phyloP scores from a whole-genome alignment of 2,888 invertebrate species.

The Ectropis crepuscularia region DNA sequence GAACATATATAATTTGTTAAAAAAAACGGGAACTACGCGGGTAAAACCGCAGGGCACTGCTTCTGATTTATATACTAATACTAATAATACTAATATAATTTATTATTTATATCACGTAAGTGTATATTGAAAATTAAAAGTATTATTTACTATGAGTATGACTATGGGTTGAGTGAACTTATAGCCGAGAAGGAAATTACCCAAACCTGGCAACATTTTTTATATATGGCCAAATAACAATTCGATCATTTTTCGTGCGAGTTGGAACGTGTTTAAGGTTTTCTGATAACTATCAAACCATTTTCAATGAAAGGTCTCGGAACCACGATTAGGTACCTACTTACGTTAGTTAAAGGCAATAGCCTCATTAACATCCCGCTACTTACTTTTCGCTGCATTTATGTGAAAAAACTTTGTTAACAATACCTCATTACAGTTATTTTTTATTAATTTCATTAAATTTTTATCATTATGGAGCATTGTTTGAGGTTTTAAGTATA shows the following conservation, averaged over 20 bases:
- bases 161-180: too few relatives aligned
- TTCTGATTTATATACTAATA: too few relatives aligned
- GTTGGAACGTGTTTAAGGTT: slow-evolving; percentile 24
- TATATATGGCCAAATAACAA: slow-evolving; percentile 11
- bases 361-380: slow-evolving; percentile 3
- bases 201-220: slow-evolving; percentile 6
- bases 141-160: too few relatives aligned
- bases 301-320: slow-evolving; percentile 13
- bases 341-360: slow-evolving; percentile 2
- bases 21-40: too few relatives aligned
- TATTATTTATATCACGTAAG: too few relatives aligned
- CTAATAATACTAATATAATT: not conserved
- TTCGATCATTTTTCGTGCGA: slow-evolving; percentile 17
- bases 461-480: slow-evolving; percentile 12
- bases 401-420: slow-evolving; percentile 12
- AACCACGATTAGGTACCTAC: slow-evolving; percentile 10
- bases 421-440: slow-evolving; percentile 13
- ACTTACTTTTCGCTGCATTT: slow-evolving; percentile 1
- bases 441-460: slow-evolving; percentile 8
- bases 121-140: too few relatives aligned
- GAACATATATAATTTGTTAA: too few relatives aligned
- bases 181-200: not conserved
- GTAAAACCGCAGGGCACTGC: too few relatives aligned
- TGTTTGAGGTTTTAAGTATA: slow-evolving; percentile 13
- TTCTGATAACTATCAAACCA: slow-evolving; percentile 2